Evolutionary conservation across 1,140 invertebrate genomes (phyloP).

Genomic region (Rhyacophila brunnea): DNA sequence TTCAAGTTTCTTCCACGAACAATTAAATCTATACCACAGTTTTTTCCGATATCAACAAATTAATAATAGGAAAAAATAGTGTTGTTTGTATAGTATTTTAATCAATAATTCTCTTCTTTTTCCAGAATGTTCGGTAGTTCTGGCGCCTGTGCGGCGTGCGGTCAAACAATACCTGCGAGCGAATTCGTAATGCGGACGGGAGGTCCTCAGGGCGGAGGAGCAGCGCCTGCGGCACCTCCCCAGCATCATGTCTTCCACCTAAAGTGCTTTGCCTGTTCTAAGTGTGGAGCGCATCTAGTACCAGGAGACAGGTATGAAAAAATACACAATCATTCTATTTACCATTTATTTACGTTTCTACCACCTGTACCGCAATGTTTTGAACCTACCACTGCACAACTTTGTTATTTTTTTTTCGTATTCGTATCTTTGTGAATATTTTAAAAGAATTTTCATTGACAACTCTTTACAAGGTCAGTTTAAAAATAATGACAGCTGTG

Average conservation of each 20-base stretch:
- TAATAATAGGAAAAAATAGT: too few relatives aligned
- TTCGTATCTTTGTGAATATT: too few relatives aligned
- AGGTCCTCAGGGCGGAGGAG: constrained; percentile 38
- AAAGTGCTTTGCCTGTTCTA: constrained; percentile 92
- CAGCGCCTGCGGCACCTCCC: constrained; percentile 41
- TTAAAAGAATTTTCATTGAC: too few relatives aligned
- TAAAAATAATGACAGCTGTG: too few relatives aligned
- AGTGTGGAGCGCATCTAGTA: constrained; percentile 81
- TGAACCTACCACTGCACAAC: not conserved
- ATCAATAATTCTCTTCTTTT: constrained; percentile 30
- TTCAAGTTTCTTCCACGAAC: too few relatives aligned
- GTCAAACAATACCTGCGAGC: constrained; percentile 84
- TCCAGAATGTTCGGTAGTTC: constrained; percentile 85
- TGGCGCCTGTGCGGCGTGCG: constrained; percentile 84
- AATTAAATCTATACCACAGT: too few relatives aligned
- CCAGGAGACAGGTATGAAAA: constrained; percentile 76
- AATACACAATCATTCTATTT: not conserved
- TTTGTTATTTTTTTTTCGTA: not conserved
- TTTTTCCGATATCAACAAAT: too few relatives aligned
- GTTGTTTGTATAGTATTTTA: too few relatives aligned
- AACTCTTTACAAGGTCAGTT: too few relatives aligned
- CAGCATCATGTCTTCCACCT: constrained; percentile 80
- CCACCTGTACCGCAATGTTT: not conserved
- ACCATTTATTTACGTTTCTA: not conserved
- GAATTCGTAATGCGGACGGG: constrained; percentile 87